Conservation (phyloP, 2,888 invertebrate species). For the Cephus sareptanus region DNA sequence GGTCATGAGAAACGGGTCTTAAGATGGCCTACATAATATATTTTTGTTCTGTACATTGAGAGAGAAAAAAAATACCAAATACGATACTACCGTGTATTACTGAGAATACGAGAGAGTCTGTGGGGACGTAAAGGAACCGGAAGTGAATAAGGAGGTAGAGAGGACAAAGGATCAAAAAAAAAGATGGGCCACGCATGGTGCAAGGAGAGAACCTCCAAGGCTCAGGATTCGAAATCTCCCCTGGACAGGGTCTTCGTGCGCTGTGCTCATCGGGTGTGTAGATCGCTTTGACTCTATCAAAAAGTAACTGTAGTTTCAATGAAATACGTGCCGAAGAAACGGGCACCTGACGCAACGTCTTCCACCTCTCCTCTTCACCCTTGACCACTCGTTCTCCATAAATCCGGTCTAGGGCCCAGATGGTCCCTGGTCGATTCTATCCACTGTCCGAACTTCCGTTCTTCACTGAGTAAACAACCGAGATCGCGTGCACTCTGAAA, state of each 20-base stretch:
- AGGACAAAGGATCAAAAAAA: conserved; percentile 30
- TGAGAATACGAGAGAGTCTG: not conserved
- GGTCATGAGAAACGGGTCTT: conserved; percentile 52
- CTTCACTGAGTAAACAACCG: not conserved
- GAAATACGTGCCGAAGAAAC: not conserved
- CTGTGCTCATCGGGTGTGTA: conserved; percentile 62
- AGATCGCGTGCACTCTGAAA: not conserved
- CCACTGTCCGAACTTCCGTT: not conserved
- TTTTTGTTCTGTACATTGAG: not conserved
- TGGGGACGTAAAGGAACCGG: conserved; percentile 5
- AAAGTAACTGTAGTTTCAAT: not conserved
- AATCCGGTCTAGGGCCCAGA: not conserved
- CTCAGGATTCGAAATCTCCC: conserved; percentile 65
- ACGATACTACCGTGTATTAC: not conserved
- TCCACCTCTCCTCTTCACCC: not conserved
- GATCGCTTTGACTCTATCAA: not conserved
- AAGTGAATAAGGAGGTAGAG: conserved; percentile 6
- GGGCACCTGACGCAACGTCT: not conserved
- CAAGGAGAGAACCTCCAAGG: conserved; percentile 60
- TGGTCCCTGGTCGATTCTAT: not conserved
- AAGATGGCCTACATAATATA: conserved; percentile 48
- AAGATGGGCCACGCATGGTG: conserved; percentile 65
- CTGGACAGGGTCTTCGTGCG: conserved; percentile 62
- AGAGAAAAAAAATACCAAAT: not conserved
- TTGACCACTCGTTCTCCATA: not conserved